Percentiles rank a stretch among this genome's conserved stretches.
Conservation (phyloP, 2,113 vertebrate species). For the Mastomys coucha region DNA sequence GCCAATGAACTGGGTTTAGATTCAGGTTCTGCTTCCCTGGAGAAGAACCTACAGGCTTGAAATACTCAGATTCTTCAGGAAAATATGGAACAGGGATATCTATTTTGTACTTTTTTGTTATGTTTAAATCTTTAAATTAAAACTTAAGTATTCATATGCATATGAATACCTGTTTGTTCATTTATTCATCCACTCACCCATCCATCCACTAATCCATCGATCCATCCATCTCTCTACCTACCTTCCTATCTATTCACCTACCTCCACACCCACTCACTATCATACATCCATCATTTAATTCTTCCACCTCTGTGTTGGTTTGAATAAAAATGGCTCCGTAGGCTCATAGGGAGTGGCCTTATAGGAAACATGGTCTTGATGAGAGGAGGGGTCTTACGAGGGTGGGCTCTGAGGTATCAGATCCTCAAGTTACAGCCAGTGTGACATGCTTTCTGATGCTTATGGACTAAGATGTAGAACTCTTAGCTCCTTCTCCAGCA, state of each 20-base stretch:
- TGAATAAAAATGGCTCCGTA: not conserved
- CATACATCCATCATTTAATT: not conserved
- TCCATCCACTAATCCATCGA: not conserved
- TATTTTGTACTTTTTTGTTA: not conserved
- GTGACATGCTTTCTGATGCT: not conserved
- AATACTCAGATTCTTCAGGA: constrained; percentile 3
- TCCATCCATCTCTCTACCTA: not conserved
- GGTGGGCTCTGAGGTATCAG: not conserved
- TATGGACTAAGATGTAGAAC: not conserved
- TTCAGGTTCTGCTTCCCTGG: constrained; percentile 15
- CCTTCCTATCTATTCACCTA: too few relatives aligned
- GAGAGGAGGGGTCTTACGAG: not conserved
- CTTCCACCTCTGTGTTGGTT: not conserved
- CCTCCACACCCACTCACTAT: not conserved
- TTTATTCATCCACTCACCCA: not conserved
- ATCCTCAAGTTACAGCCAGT: too few relatives aligned
- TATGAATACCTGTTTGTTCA: too few relatives aligned
- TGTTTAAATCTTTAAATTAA: not conserved
- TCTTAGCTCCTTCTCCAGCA: not conserved
- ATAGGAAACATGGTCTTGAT: not conserved
- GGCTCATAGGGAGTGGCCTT: not conserved
- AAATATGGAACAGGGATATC: not conserved
- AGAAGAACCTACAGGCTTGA: not conserved
- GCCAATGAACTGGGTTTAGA: not conserved
- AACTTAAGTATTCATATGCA: not conserved